Evolutionary conservation across 2,888 invertebrate genomes (phyloP).

Genomic region (Dryobota labecula): DNA sequence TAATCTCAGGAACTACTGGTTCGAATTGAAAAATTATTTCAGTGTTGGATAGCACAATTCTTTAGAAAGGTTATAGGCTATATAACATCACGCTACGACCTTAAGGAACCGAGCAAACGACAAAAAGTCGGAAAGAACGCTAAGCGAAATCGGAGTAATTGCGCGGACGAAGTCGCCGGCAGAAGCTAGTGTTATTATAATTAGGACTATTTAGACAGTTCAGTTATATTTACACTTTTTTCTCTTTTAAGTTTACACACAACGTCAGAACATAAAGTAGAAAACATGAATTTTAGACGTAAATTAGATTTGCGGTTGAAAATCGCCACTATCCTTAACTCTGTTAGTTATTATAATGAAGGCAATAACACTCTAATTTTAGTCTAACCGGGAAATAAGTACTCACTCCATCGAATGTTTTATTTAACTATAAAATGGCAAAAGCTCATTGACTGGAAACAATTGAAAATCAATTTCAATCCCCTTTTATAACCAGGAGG

Average conservation of each 20-base stretch:
- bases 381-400: background rate
- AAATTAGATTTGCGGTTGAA: background rate
- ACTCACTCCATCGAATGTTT: background rate
- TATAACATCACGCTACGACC: no score
- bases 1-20: no score
- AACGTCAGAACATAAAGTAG: background rate
- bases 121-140: no score
- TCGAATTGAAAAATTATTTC: no score
- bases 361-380: background rate
- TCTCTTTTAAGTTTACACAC: background rate
- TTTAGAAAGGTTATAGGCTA: no score
- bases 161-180: no score
- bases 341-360: background rate
- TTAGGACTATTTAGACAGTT: no score
- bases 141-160: no score
- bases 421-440: slow-evolving; percentile 18
- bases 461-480: slow-evolving; percentile 47
- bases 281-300: background rate
- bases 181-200: no score
- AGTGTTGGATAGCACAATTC: no score
- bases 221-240: no score
- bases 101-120: no score
- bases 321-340: background rate
- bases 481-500: slow-evolving; percentile 24
- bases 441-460: slow-evolving; percentile 29